These are phyloP conservation scores for Melanogrammus aeglefinus DNA, from an alignment of 2,797 vertebrate genomes.

Conservation along the genomic window DNA sequence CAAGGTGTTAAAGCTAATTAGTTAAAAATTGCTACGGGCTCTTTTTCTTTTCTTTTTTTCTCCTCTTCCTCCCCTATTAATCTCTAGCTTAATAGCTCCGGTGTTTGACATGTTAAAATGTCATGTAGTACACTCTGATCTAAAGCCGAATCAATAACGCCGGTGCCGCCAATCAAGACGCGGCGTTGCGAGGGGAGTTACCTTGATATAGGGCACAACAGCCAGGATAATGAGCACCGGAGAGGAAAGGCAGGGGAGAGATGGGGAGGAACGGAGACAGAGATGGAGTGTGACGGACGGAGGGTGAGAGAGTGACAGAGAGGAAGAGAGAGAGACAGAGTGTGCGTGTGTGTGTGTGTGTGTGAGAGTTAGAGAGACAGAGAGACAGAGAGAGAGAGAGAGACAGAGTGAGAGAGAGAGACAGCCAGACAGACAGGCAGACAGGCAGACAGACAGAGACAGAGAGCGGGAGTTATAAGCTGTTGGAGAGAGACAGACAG, in stretches of 20 bases:
- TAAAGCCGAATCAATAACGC: slow-evolving; percentile 35
- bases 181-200: not conserved
- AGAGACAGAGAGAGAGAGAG: too few relatives aligned
- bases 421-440: not conserved
- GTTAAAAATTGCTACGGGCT: not conserved
- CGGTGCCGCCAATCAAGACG: slow-evolving; percentile 16
- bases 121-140: slow-evolving; percentile 19
- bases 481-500: slow-evolving; percentile 28
- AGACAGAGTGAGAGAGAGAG: too few relatives aligned
- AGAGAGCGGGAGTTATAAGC: too few relatives aligned
- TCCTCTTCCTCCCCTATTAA: slow-evolving; percentile 16
- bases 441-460: too few relatives aligned
- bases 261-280: slow-evolving; percentile 29
- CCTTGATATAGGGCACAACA: slow-evolving; percentile 21
- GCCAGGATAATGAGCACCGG: slow-evolving; percentile 8
- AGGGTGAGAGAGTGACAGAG: slow-evolving; percentile 33
- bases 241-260: slow-evolving; percentile 26
- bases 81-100: slow-evolving; percentile 4
- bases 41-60: not conserved
- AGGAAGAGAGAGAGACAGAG: slow-evolving; percentile 28
- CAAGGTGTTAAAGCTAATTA: slow-evolving; percentile 27
- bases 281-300: slow-evolving; percentile 43
- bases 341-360: too few relatives aligned
- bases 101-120: slow-evolving; percentile 15
- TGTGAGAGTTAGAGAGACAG: too few relatives aligned